These are phyloP conservation scores for Montipora capitata DNA, from an alignment of 92 coral and sea anemone species.

Conservation along the genomic window DNA sequence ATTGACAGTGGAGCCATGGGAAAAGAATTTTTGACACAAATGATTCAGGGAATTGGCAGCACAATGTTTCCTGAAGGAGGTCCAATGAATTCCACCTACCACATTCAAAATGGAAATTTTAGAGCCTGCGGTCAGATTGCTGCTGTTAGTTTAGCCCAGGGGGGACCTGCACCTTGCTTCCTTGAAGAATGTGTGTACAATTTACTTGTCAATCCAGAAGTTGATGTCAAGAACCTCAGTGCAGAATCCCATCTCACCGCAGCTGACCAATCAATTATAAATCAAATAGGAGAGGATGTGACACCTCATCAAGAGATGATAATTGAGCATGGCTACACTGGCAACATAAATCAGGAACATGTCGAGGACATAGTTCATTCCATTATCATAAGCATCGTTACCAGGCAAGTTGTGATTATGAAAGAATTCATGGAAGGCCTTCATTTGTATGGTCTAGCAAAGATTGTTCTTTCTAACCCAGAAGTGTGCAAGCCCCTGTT, in stretches of 20 bases:
- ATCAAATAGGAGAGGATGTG: constrained; percentile 51
- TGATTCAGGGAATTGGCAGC: constrained; percentile 28
- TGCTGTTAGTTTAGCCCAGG: constrained; percentile 40
- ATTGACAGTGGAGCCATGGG: constrained; percentile 77
- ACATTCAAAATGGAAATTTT: constrained; percentile 57
- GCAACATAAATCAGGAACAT: constrained; percentile 58
- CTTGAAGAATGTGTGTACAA: constrained; percentile 48
- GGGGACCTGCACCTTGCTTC: constrained; percentile 71
- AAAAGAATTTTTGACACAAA: constrained; percentile 58
- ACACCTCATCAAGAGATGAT: constrained; percentile 37
- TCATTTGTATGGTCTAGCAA: constrained; percentile 49
- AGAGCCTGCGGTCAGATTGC: constrained; percentile 17
- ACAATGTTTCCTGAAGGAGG: constrained; percentile 64
- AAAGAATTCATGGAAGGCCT: constrained; percentile 60
- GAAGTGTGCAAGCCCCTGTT: constrained; percentile 52
- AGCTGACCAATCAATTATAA: constrained; percentile 39
- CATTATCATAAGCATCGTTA: constrained; percentile 62
- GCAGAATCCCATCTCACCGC: constrained; percentile 51
- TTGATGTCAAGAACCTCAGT: constrained; percentile 36
- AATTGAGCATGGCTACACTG: constrained; percentile 77
- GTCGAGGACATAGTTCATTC: constrained; percentile 50
- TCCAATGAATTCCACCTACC: constrained; percentile 63
- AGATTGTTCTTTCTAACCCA: constrained; percentile 45
- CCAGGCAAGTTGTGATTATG: constrained; percentile 39
- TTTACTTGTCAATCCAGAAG: constrained; percentile 52